phyloP scores from a whole-genome alignment of 2,113 vertebrate genomes.

The Nesospiza acunhae region DNA sequence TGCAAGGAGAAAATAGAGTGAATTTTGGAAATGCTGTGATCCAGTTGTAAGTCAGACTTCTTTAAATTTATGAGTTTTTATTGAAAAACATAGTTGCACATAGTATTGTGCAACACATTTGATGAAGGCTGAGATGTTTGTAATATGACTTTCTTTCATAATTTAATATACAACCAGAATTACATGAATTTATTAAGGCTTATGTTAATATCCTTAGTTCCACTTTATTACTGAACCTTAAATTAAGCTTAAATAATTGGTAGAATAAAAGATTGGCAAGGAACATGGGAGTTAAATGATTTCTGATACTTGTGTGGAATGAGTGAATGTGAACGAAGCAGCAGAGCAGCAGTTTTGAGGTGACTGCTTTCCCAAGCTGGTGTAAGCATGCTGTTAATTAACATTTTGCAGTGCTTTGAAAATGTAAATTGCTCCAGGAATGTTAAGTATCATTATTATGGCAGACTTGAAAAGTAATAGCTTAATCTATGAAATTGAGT shows the following conservation, averaged over 20 bases:
- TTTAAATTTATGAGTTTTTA: neutral
- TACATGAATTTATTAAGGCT: neutral
- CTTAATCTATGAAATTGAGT: conserved; percentile 4
- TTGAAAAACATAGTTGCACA: neutral
- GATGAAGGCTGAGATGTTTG: neutral
- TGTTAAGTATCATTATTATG: conserved; percentile 32
- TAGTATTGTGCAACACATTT: neutral
- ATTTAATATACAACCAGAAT: neutral
- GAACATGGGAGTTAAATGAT: neutral
- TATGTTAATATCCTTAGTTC: neutral
- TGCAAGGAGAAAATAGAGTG: neutral
- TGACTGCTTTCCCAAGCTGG: neutral
- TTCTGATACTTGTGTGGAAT: neutral
- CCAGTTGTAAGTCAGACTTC: neutral
- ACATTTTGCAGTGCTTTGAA: conserved; percentile 24
- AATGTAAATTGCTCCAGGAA: conserved; percentile 32
- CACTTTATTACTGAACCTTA: neutral
- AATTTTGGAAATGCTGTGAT: neutral
- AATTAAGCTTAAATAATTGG: neutral
- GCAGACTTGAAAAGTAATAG: conserved; percentile 28
- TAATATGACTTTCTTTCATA: neutral
- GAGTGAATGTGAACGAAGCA: neutral
- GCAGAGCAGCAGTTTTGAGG: neutral
- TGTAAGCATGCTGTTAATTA: conserved; percentile 42
- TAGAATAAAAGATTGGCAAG: neutral